A percentile compares a stretch with the other conserved stretches of the same genome.
Conservation (phyloP, 1,140 invertebrate genomes). For the Archegozetes longisetosus region DNA sequence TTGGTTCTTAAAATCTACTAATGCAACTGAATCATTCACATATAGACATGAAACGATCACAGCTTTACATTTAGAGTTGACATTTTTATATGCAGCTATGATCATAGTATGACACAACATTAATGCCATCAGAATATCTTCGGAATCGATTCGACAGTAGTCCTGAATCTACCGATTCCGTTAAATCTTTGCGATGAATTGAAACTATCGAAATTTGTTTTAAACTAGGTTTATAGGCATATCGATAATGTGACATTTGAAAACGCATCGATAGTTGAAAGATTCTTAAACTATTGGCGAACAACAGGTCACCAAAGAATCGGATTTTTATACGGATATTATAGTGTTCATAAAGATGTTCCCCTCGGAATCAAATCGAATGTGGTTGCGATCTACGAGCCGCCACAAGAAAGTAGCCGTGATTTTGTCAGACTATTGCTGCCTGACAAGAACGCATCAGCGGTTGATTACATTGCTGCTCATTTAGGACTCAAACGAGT, state of each 20-base stretch:
- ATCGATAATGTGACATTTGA: constrained; percentile 97
- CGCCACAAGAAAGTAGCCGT: constrained; percentile 51
- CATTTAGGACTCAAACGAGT: constrained; percentile 63
- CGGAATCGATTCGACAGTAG: not conserved
- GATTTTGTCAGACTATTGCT: constrained; percentile 34
- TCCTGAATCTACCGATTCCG: too few relatives aligned
- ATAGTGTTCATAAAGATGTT: constrained; percentile 81
- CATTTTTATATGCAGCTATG: too few relatives aligned
- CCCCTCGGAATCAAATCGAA: constrained; percentile 84
- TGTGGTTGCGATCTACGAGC: constrained; percentile 94
- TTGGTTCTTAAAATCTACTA: too few relatives aligned
- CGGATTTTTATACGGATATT: constrained; percentile 80
- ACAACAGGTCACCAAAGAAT: constrained; percentile 80
- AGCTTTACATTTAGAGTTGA: too few relatives aligned
- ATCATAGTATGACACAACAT: not conserved
- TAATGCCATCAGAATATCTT: not conserved
- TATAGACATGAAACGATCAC: too few relatives aligned
- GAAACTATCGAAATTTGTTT: constrained; percentile 22
- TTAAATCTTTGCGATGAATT: too few relatives aligned
- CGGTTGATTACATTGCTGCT: constrained; percentile 59
- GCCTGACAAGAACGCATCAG: constrained; percentile 47
- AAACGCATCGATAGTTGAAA: constrained; percentile 82
- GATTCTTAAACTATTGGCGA: constrained; percentile 94
- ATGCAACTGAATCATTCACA: too few relatives aligned
- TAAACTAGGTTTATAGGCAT: constrained; percentile 77